phyloP scores from a whole-genome alignment of 1,140 invertebrate genomes.

The Cydia splendana region DNA sequence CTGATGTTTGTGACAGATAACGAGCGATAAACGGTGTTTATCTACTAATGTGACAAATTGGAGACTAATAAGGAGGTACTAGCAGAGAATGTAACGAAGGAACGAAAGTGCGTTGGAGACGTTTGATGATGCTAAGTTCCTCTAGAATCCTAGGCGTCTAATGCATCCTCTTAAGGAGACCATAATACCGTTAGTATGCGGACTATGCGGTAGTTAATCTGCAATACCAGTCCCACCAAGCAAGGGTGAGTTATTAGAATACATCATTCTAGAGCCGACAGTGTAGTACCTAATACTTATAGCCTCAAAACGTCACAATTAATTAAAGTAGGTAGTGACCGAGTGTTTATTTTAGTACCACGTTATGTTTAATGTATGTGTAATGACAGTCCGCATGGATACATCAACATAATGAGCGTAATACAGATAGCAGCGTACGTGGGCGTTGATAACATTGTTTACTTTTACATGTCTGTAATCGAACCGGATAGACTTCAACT shows the following conservation, averaged over 20 bases:
- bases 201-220: too few species aligned
- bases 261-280: too few species aligned
- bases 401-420: constrained; percentile 24
- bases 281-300: too few species aligned
- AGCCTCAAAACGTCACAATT: background rate
- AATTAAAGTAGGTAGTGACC: background rate
- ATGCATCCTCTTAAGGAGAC: too few species aligned
- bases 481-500: constrained; percentile 21
- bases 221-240: too few species aligned
- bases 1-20: constrained; percentile 30
- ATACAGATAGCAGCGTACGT: constrained; percentile 15
- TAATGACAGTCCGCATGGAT: constrained; percentile 20
- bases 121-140: too few species aligned
- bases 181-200: too few species aligned
- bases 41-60: background rate
- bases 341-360: background rate
- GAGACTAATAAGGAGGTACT: background rate
- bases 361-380: constrained; percentile 22
- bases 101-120: too few species aligned
- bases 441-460: constrained; percentile 31
- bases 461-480: constrained; percentile 13
- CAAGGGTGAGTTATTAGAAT: too few species aligned
- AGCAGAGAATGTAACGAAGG: background rate
- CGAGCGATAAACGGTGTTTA: constrained; percentile 17
- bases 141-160: too few species aligned